phyloP scores from a whole-genome alignment of 1,140 invertebrate genomes.

The Drosophila navojoa region DNA sequence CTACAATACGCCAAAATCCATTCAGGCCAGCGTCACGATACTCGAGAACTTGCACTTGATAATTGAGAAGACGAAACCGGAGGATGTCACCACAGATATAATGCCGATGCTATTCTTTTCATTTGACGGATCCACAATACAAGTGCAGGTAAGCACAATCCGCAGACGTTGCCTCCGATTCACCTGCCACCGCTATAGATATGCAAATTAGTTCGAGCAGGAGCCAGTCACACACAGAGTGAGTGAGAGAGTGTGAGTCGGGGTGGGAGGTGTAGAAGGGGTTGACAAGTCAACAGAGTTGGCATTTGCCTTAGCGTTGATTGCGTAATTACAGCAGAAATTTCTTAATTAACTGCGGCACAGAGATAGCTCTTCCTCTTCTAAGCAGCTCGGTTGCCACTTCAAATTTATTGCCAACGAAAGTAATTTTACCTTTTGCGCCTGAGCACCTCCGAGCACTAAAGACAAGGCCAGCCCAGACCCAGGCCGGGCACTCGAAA shows the following conservation, averaged over 20 bases:
- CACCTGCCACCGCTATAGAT: constrained; percentile 27
- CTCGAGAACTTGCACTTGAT: constrained; percentile 96
- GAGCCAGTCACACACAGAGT: neutral
- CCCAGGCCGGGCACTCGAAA: constrained; percentile 15
- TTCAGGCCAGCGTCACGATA: constrained; percentile 95
- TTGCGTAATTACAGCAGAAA: constrained; percentile 73
- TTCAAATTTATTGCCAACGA: constrained; percentile 46
- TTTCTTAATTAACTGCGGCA: constrained; percentile 74
- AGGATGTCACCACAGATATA: constrained; percentile 92
- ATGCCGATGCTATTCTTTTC: constrained; percentile 94
- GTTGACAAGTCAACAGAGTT: constrained; percentile 51
- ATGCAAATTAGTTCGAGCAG: constrained; percentile 39
- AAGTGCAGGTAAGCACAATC: constrained; percentile 91
- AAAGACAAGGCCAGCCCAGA: constrained; percentile 1
- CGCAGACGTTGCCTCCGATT: constrained; percentile 9
- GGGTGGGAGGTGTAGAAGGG: constrained; percentile 29
- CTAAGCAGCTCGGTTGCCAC: constrained; percentile 41
- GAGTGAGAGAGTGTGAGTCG: neutral
- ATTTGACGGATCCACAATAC: constrained; percentile 95
- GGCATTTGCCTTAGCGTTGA: constrained; percentile 49
- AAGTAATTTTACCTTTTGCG: constrained; percentile 11
- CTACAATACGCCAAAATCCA: constrained; percentile 93
- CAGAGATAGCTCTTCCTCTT: constrained; percentile 46
- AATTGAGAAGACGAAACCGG: constrained; percentile 92
- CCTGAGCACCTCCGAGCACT: neutral